Evolutionary conservation across 2,113 vertebrate genomes (phyloP).

Genomic region (Benitochromis conjunctus): DNA sequence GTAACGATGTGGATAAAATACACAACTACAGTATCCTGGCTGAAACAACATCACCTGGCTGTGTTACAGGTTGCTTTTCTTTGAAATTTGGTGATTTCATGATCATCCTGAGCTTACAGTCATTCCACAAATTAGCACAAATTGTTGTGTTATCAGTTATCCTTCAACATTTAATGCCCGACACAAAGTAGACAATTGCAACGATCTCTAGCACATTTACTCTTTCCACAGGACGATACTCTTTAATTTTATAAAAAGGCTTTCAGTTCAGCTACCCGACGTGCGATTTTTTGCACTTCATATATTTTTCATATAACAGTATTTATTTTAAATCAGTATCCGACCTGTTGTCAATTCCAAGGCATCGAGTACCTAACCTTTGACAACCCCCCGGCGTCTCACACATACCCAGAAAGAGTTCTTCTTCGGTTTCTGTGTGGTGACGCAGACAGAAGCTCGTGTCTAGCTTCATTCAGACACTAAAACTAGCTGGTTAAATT

Average conservation of each 20-base stretch:
- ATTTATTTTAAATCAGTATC: background rate
- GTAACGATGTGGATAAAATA: background rate
- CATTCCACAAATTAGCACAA: background rate
- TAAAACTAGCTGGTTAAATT: background rate
- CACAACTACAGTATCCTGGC: background rate
- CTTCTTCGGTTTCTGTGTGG: background rate
- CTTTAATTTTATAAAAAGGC: background rate
- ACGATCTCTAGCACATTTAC: background rate
- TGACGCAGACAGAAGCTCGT: background rate
- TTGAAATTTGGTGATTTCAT: background rate
- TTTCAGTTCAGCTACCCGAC: background rate
- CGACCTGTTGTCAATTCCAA: background rate
- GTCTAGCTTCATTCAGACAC: background rate
- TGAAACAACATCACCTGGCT: background rate
- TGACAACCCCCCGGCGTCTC: background rate
- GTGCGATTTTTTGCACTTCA: background rate
- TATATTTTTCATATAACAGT: background rate
- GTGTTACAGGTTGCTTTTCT: background rate
- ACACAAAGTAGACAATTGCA: background rate
- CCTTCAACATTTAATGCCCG: background rate
- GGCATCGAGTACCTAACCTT: background rate
- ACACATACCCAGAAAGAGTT: background rate
- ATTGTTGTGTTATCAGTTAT: background rate
- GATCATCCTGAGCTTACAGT: background rate
- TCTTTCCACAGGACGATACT: background rate